Evolutionary conservation across 2,888 invertebrate genomes (phyloP).

Genomic region (Ornithoptera priamus): DNA sequence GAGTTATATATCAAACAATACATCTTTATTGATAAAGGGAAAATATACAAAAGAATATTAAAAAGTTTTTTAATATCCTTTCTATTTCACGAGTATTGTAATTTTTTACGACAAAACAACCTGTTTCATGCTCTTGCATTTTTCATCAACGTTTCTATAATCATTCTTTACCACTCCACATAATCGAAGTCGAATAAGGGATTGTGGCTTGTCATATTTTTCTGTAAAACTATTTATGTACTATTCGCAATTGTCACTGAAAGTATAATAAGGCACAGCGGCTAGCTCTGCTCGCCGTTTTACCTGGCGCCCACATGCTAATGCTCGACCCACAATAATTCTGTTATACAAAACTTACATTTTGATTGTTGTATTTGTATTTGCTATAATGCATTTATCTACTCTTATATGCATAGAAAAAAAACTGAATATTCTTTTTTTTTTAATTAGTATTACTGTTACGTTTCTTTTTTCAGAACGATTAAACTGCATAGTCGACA

Average conservation of each 20-base stretch:
- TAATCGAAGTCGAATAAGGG: neutral
- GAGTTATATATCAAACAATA: no score
- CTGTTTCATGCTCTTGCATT: no score
- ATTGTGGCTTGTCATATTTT: neutral
- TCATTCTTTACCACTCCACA: neutral
- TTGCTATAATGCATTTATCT: neutral
- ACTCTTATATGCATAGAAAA: neutral
- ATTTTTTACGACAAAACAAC: no score
- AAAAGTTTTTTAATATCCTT: no score
- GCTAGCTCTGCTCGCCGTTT: conserved; percentile 9
- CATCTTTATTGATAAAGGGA: no score
- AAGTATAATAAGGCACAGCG: neutral
- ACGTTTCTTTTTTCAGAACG: no score
- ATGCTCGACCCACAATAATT: conserved; percentile 23
- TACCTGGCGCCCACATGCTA: conserved; percentile 25
- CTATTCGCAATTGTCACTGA: neutral
- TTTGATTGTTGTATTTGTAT: neutral
- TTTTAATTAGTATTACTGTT: no score
- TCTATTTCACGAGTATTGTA: no score
- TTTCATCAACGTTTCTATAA: no score
- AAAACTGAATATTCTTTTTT: no score
- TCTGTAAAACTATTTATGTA: neutral
- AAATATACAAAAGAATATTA: no score
- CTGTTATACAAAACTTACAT: conserved; percentile 9
- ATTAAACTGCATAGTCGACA: no score